These are phyloP conservation scores for Zosterops borbonicus DNA, from an alignment of 2,113 vertebrate species.

Conservation along the genomic window DNA sequence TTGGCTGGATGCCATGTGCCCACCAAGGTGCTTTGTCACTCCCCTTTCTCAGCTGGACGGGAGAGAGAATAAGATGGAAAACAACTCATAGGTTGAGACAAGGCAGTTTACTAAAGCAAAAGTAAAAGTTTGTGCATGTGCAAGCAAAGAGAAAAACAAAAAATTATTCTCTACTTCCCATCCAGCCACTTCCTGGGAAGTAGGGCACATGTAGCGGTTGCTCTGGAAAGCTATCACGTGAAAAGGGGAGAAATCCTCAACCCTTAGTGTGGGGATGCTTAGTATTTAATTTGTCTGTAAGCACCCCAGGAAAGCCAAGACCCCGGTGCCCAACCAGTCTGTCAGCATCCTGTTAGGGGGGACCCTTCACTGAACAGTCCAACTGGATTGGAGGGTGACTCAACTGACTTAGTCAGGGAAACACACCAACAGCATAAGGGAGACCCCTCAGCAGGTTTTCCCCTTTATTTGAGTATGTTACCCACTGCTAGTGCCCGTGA, in stretches of 20 bases:
- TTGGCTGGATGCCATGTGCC: not conserved
- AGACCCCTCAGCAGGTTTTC: not conserved
- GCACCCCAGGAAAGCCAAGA: not conserved
- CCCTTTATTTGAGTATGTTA: not conserved
- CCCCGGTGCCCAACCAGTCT: not conserved
- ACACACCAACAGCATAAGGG: not conserved
- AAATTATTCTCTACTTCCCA: not conserved
- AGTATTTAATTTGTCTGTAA: not conserved
- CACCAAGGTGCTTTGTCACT: not conserved
- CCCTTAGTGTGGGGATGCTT: not conserved
- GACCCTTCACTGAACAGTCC: not conserved
- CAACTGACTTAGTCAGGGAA: not conserved
- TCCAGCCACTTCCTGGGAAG: not conserved
- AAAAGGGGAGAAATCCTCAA: not conserved
- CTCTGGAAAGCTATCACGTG: not conserved
- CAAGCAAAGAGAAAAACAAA: not conserved
- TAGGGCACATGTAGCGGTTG: not conserved
- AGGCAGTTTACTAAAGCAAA: not conserved
- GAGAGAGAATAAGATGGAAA: not conserved
- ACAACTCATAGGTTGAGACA: not conserved
- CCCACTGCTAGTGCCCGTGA: not conserved
- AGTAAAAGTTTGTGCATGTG: not conserved
- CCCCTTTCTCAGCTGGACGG: not conserved
- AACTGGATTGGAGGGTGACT: not conserved
- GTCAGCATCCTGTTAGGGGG: not conserved